phyloP scores from a whole-genome alignment of 1,140 invertebrate genomes.

The Scaptomyza pallida region DNA sequence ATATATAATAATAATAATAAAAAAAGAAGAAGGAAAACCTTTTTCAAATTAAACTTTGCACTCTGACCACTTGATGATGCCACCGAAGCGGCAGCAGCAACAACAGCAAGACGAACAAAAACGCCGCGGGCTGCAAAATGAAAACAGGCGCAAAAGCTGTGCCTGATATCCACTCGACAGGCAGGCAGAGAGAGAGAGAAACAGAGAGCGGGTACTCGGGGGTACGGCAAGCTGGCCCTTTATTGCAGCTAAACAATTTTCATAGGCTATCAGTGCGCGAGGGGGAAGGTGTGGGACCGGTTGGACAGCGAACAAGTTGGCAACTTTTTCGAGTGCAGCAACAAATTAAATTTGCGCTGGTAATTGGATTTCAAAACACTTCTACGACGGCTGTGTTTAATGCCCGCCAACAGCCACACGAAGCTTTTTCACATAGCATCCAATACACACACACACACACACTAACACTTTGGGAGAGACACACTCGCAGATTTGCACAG shows the following conservation, averaged over 20 bases:
- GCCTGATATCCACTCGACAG: constrained; percentile 41
- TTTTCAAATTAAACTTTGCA: constrained; percentile 81
- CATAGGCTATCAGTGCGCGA: constrained; percentile 70
- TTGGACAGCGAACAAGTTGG: constrained; percentile 57
- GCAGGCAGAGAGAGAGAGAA: background rate
- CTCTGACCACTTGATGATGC: constrained; percentile 80
- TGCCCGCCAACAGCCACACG: constrained; percentile 72
- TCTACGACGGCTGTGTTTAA: constrained; percentile 77
- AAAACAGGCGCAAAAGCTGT: constrained; percentile 46
- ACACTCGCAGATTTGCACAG: constrained; percentile 40
- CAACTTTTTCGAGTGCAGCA: constrained; percentile 82
- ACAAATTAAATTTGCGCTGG: constrained; percentile 82
- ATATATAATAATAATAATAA: constrained; percentile 35
- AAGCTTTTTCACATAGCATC: constrained; percentile 58
- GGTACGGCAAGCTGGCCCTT: constrained; percentile 34
- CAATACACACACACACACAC: constrained; percentile 15
- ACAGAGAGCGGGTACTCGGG: too few species aligned
- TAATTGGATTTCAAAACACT: constrained; percentile 83
- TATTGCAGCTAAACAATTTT: constrained; percentile 82
- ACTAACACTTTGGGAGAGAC: constrained; percentile 16
- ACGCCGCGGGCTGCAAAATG: constrained; percentile 37
- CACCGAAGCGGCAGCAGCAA: constrained; percentile 32
- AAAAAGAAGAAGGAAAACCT: constrained; percentile 61
- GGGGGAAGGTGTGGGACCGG: background rate
- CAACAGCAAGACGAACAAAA: constrained; percentile 18